Evolutionary conservation across 2,888 invertebrate species (phyloP), one percentile per base, ranked within the genome.

Genomic region (Seira musarum): DNA sequence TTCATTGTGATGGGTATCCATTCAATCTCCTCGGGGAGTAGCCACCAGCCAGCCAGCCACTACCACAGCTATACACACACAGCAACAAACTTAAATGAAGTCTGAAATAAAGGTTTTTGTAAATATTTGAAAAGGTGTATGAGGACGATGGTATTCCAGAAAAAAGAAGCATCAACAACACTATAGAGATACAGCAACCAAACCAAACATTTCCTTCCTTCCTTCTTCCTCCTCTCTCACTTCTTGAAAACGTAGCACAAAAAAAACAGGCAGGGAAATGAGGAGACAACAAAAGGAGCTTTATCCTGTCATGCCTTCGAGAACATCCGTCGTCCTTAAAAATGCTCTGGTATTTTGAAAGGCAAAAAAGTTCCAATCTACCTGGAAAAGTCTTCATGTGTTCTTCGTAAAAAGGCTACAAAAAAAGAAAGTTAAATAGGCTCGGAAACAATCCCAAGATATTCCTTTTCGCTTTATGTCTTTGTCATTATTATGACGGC

Each of bases 31-130:
- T 68, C 15, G 19, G 75, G 75, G 75, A 76, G 68, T 61, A 74
- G 49, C 66, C 73, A 63, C 24, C 24, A 22, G 22, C 63, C 13
- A n/a, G 49, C 2, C 67, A 49, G 25, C 35, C 67, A 67, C 67
- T 67, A 25, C 53, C 53, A 49, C 21, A 24, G 30, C 53, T 24
- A 68, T 53, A 68, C 19, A 53, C n/a, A n/a, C n/a, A 68, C 57
- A n/a, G n/a, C n/a, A 30, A 30, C 30, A 24, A 57, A 24, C 68
- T 24, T 67, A 74, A 74, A 76, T 76, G 68, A 76, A 60, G 68
- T 76, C 75, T 76, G 75, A 76, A 76, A 69, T 69, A 76, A 76
- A 76, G 66, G 75, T 40, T 69, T 76, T 46, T 76, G 68, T 76
- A 76, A 76, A 76, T 76, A 76, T 76, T 76, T 76, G 75, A 76